These are phyloP conservation scores for Syngnathus acus DNA, from an alignment of 2,797 vertebrate genomes.

Conservation along the genomic window DNA sequence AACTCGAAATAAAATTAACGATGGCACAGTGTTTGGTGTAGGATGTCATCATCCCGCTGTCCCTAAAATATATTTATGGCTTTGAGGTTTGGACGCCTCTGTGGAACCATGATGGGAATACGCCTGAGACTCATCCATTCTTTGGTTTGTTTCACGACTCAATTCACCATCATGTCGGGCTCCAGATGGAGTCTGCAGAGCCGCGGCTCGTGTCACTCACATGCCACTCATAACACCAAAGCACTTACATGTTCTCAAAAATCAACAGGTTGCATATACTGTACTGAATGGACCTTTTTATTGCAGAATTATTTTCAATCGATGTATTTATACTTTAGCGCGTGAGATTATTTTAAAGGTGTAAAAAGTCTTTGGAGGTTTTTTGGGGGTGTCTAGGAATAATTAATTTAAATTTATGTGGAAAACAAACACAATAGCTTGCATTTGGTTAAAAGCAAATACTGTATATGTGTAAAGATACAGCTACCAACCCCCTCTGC, in stretches of 20 bases:
- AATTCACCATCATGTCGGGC: slow-evolving; percentile 9
- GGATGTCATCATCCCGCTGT: slow-evolving; percentile 38
- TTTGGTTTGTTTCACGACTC: slow-evolving; percentile 33
- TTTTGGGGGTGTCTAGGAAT: no score
- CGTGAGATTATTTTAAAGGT: not conserved
- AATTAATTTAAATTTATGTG: no score
- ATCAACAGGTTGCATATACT: not conserved
- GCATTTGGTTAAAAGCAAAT: not conserved
- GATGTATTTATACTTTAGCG: not conserved
- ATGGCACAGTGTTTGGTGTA: slow-evolving; percentile 45
- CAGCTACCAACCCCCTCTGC: not conserved
- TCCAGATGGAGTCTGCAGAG: slow-evolving; percentile 35
- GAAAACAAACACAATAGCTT: not conserved
- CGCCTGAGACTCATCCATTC: slow-evolving; percentile 16
- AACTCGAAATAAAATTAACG: not conserved
- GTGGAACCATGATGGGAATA: slow-evolving; percentile 1
- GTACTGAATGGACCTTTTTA: not conserved
- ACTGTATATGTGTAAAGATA: not conserved
- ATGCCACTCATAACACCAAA: slow-evolving; percentile 32
- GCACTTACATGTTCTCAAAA: not conserved
- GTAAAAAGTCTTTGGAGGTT: no score
- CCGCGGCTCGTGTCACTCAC: slow-evolving; percentile 58
- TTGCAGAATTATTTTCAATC: not conserved
- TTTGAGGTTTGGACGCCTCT: slow-evolving; percentile 17
- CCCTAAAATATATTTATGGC: slow-evolving; percentile 9